A percentile compares a stretch with the other conserved stretches of the same genome.
phyloP scores from a whole-genome alignment of 2,888 invertebrate genomes.

The Diabrotica balteata region DNA sequence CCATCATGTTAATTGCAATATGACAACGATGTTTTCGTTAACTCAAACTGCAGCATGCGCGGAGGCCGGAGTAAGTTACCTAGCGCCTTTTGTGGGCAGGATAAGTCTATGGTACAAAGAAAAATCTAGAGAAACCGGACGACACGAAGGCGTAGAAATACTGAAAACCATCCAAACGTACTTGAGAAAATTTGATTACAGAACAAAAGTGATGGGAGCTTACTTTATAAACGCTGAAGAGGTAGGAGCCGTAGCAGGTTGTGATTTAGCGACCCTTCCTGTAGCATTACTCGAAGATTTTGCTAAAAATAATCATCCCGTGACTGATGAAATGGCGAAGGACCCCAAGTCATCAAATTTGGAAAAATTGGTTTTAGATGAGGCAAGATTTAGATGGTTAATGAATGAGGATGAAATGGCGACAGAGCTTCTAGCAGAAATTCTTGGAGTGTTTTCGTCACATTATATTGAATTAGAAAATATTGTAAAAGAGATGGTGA shows the following conservation, averaged over 20 bases:
- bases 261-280: slow-evolving; percentile 95
- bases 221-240: slow-evolving; percentile 95
- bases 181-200: slow-evolving; percentile 96
- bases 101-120: slow-evolving; percentile 96
- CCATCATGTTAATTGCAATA: slow-evolving; percentile 95
- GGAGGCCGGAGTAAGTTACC: slow-evolving; percentile 95
- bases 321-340: slow-evolving; percentile 68
- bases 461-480: slow-evolving; percentile 89
- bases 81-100: slow-evolving; percentile 98
- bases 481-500: slow-evolving; percentile 60
- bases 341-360: slow-evolving; percentile 73
- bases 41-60: slow-evolving; percentile 98
- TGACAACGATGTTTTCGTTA: slow-evolving; percentile 94
- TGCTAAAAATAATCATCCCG: slow-evolving; percentile 72
- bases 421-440: slow-evolving; percentile 94
- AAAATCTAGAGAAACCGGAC: slow-evolving; percentile 85
- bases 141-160: slow-evolving; percentile 94
- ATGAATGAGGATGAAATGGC: slow-evolving; percentile 99
- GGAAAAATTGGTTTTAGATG: slow-evolving; percentile 79
- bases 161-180: slow-evolving; percentile 97
- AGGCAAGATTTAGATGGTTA: slow-evolving; percentile 92
- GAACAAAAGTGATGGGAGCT: slow-evolving; percentile 99
- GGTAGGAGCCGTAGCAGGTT: slow-evolving; percentile 91
- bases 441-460: slow-evolving; percentile 95
- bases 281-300: slow-evolving; percentile 88